Evolutionary conservation across 53 echinoderm and acorn worm species (phyloP), one percentile per base, ranked within the genome.

Genomic region (Echinarachnius parma): DNA sequence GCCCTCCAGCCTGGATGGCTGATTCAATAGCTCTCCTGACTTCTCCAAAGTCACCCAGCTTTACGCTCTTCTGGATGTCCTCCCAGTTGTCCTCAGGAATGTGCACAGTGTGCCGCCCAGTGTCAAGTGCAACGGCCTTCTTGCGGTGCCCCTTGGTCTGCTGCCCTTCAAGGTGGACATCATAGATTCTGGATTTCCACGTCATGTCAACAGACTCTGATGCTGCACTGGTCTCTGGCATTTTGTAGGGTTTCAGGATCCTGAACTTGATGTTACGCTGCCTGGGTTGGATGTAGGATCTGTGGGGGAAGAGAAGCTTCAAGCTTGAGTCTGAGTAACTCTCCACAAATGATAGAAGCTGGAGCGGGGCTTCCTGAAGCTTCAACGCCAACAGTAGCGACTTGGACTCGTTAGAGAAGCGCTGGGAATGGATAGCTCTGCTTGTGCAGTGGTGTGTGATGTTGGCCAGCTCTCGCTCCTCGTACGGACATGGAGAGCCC

Each of bases 171-270:
- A 14, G 66, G 10, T 69, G 52, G 15, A 59, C 25, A 50, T 89
- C 89, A 60, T 93, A 89, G 16, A 89, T 77, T 28, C 86, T 62
- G 21, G 80, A 62, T 79, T 86, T 93, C 77, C 89, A 93, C 27
- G 67, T 16, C 13, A 93, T 61, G 50, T 68, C 48, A 9, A 83
- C 49, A 15, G 78, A 64, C 4, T 75, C 64, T n/a, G 42, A 55
- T 5, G 34, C 74, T 9, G 72, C 81, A 28, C 75, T 75, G 3
- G 65, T 76, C 19, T 69, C 76, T 37, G 92, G 92, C 48, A 81
- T 81, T 57, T 75, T 48, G 19, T 61, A 59, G 7, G 87, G 87
- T 54, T 92, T 92, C 21, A 92, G 44, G 16, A 77, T 77, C 23
- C 53, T 69, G 54, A 69, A 69, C 13, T 21, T 24, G 21, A 69